Evolutionary conservation across 1,140 invertebrate genomes (phyloP), one percentile per base, ranked within the genome.

Genomic region (Ips typographus): DNA sequence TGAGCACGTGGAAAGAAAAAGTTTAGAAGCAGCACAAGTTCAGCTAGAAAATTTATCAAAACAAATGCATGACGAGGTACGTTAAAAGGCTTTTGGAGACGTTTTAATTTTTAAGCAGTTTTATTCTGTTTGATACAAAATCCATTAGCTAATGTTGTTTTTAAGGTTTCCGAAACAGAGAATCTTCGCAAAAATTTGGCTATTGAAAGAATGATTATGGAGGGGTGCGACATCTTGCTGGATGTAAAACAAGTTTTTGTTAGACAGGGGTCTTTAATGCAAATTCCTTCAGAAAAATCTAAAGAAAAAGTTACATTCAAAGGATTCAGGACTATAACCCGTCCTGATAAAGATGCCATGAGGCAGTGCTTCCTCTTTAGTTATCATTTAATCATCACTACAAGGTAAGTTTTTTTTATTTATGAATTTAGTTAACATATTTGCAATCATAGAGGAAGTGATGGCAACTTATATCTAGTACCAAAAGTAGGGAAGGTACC

Each of bases 181-280:
- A 96, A 96, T 82, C 86, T 97, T 52, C 82, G 95, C 22, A 96
- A 96, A 79, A 97, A 97, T 79, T 82, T 98, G 70, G 92, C 94
- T 0, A 93, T 96, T 22, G 94, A 98, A 82, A 83, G 95, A 65
- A 96, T 97, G 93, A 97, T 98, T 58, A 90, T 95, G 1, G 94
- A 96, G 81, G 94, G 94, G 2, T 98, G 94, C 82, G 94, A 97
- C 80, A 95, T 97, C 75, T 83, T 97, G 52, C 83, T 98, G 40
- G 94, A 98, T 77, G 94, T 96, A 8, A 96, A 96, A 82, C 94
- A 98, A 85, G 92, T 95, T 8, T 94, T 93, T 80, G 91, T 94
- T 36, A 83, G 91, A 73, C 91, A 94, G 87, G 90, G 90, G 71
- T 85, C 85, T 63, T 80, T 93, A 2, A 85, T 92, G 51, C 91